A percentile compares a stretch with the other conserved stretches of the same genome.
These are phyloP conservation scores for Dioctria linearis DNA, from an alignment of 2,888 invertebrate species.

Conservation along the genomic window DNA sequence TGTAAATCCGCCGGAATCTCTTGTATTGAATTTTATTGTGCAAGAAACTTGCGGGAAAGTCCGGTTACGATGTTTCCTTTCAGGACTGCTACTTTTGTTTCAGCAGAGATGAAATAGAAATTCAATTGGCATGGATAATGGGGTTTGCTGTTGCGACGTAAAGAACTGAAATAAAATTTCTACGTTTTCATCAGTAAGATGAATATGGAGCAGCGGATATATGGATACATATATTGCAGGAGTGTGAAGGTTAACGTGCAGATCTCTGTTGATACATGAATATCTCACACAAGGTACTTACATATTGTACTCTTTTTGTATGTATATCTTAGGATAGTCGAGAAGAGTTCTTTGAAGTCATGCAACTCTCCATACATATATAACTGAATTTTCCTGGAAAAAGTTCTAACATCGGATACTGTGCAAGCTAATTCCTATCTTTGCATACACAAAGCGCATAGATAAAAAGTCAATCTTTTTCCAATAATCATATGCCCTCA, in stretches of 20 bases:
- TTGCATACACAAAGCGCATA: neutral
- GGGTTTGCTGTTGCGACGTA: conserved; percentile 10
- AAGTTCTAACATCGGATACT: neutral
- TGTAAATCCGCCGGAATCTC: conserved; percentile 39
- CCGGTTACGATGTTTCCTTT: conserved; percentile 11
- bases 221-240: too few relatives aligned
- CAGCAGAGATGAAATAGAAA: conserved; percentile 18
- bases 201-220: neutral
- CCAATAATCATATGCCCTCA: neutral
- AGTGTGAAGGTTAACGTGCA: too few relatives aligned
- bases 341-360: neutral
- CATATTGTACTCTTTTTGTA: too few relatives aligned
- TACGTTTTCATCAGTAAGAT: conserved; percentile 1
- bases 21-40: conserved; percentile 40
- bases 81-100: conserved; percentile 15
- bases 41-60: conserved; percentile 12
- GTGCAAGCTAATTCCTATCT: neutral
- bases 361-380: neutral
- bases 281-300: too few relatives aligned
- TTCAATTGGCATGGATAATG: conserved; percentile 26
- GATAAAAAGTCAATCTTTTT: neutral
- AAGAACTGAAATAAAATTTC: conserved; percentile 9
- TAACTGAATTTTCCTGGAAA: neutral
- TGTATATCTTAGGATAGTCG: too few relatives aligned
- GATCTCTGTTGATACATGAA: too few relatives aligned